Conservation (phyloP, 2,888 invertebrate species). For the Gnatocerus cornutus region DNA sequence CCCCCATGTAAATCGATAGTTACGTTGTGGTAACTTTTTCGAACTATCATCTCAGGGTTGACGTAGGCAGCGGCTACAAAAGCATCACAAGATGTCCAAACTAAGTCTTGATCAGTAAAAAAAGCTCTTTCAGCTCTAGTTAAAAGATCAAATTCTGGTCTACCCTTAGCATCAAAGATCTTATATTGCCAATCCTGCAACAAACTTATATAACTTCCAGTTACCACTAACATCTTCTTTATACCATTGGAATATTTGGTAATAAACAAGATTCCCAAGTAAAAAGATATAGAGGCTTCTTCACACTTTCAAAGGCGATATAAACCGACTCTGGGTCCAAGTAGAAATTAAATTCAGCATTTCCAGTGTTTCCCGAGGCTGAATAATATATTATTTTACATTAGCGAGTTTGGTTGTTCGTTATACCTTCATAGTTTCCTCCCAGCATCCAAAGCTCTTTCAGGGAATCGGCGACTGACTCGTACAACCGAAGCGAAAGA, state of each 20-base stretch:
- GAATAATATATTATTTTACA: background rate
- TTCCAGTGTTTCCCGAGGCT: constrained; percentile 38
- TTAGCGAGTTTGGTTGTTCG: too few relatives aligned
- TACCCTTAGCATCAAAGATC: constrained; percentile 69
- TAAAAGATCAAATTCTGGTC: constrained; percentile 68
- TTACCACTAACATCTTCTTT: background rate
- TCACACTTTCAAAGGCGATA: constrained; percentile 77
- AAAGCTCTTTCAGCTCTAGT: constrained; percentile 17
- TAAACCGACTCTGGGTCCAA: constrained; percentile 85
- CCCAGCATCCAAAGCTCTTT: constrained; percentile 85
- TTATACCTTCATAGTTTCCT: constrained; percentile 80
- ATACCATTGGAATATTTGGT: constrained; percentile 58
- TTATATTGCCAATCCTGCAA: constrained; percentile 74
- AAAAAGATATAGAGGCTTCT: constrained; percentile 75
- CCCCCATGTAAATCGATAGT: constrained; percentile 40
- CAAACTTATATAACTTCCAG: constrained; percentile 43
- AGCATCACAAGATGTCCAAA: constrained; percentile 45
- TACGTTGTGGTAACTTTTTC: constrained; percentile 29
- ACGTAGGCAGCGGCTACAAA: constrained; percentile 41
- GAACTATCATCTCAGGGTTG: constrained; percentile 22
- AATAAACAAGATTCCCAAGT: constrained; percentile 78
- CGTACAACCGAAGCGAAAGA: constrained; percentile 80
- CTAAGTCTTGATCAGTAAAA: constrained; percentile 72
- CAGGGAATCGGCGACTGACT: constrained; percentile 76
- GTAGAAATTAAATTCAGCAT: constrained; percentile 86